Conservation (phyloP, 2,113 vertebrate species). For the Daphoenositta chrysoptera region DNA sequence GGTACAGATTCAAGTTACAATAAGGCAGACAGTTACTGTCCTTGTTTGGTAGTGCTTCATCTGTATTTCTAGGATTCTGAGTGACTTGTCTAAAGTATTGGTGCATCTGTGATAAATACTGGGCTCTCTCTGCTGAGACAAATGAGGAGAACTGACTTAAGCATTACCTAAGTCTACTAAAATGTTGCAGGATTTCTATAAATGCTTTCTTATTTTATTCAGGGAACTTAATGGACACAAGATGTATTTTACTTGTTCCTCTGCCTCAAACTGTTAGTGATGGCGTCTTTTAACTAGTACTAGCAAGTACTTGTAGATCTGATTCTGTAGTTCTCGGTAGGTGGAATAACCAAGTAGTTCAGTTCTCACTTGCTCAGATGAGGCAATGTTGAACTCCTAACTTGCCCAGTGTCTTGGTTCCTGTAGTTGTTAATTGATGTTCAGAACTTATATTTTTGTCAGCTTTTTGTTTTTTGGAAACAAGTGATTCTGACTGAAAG, state of each 20-base stretch:
- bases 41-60: not conserved
- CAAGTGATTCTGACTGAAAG: not conserved
- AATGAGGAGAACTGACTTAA: not conserved
- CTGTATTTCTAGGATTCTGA: not conserved
- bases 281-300: not conserved
- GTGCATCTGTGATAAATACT: not conserved
- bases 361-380: not conserved
- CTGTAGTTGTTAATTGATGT: not conserved
- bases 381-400: not conserved
- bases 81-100: not conserved
- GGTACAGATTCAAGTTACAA: not conserved
- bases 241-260: not conserved
- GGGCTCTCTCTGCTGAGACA: slow-evolving; percentile 8
- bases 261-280: not conserved
- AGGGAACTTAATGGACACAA: not conserved
- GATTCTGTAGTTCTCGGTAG: not conserved
- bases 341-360: not conserved
- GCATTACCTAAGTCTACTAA: not conserved
- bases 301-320: not conserved
- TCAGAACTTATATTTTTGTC: accelerated
- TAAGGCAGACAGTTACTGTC: not conserved
- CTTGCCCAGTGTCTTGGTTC: not conserved
- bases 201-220: not conserved
- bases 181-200: not conserved
- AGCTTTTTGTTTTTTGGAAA: not conserved